Conservation (phyloP, 2,888 invertebrate genomes). For the Brachycybe producta region DNA sequence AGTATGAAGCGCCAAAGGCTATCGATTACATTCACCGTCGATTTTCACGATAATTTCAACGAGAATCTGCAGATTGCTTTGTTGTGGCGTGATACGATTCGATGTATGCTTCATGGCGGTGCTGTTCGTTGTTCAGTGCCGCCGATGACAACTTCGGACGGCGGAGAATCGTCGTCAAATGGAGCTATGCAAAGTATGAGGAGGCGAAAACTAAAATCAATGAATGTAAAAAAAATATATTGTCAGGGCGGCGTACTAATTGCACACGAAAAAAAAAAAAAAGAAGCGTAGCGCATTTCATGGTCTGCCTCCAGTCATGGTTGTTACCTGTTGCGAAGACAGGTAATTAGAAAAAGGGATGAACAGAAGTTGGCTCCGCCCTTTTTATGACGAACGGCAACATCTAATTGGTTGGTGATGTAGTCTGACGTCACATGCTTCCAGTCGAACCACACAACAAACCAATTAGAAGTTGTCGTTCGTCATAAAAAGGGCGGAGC, state of each 20-base stretch:
- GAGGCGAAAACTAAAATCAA: not conserved
- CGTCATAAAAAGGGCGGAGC: too few relatives aligned
- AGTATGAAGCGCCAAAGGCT: conserved; percentile 5
- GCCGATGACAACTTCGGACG: not conserved
- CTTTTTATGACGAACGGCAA: too few relatives aligned
- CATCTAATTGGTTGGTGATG: too few relatives aligned
- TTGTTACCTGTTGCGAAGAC: not conserved
- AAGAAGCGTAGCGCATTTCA: not conserved
- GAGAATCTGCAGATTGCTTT: conserved; percentile 10
- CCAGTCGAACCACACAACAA: too few relatives aligned
- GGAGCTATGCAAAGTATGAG: not conserved
- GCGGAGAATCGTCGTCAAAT: not conserved
- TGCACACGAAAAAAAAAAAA: too few relatives aligned
- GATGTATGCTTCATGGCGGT: not conserved
- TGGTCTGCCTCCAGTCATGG: not conserved
- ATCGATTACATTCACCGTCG: conserved; percentile 1
- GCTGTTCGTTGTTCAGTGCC: too few relatives aligned
- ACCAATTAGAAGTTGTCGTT: too few relatives aligned
- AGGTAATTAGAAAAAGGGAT: too few relatives aligned
- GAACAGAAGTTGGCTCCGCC: too few relatives aligned
- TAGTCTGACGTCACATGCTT: too few relatives aligned
- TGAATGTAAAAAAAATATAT: not conserved
- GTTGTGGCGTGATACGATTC: conserved; percentile 1
- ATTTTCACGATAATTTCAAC: not conserved
- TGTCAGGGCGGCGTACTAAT: too few relatives aligned